Base-by-base conservation (phyloP, 30 jellyfish, hydroid and myxozoan species). In the Chironex yamaguchii region DNA sequence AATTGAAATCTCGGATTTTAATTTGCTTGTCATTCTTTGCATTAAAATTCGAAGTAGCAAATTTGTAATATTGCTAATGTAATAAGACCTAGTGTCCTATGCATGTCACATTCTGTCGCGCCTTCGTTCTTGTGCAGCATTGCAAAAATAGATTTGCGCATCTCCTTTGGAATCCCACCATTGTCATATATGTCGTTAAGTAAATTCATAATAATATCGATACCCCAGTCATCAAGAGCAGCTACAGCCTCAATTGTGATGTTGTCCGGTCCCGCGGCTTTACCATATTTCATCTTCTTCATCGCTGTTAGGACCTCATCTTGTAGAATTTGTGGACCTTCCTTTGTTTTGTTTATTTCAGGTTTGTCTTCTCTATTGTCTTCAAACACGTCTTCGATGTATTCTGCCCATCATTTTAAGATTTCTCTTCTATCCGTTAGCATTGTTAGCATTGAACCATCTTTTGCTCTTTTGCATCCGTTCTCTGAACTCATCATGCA, bases 361-460 rank as follows among this genome's bases (percentile, higher is more conserved):
- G 77, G 77, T 29, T 69, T 69, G 69, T 31, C 80, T 31, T 69
- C 24, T 35, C 69, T 69, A 26, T 31, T 6, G 83, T 69, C 83
- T 69, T 69, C 70, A 35, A 29, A 69, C 67, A 69, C 32, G 20
- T 69, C 83, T 69, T 69, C 83, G 32, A 31, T 13, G 83, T 69
- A 69, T 21, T 69, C 83, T 31, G 83, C 83, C 83, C 81, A 67
- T 69, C 83, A 29, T 21, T 35, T 35, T 29, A 69, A 29, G 83
- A 69, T 69, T 27, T 29, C 83, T 20, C 1, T 67, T 23, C 70
- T 30, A 25, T 69, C 83, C 83, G 83, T 69, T 69, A 69, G 71
- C 71, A 69, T 69, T n/a, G n/a, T n/a, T n/a, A n/a, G n/a, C n/a
- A n/a, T n/a, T 69, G 69, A 31, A 24, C 79, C 83, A 69, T 69